Evolutionary conservation across 2,888 invertebrate genomes (phyloP), one percentile per base, ranked within the genome.

Genomic region (Loripinus fragilis): DNA sequence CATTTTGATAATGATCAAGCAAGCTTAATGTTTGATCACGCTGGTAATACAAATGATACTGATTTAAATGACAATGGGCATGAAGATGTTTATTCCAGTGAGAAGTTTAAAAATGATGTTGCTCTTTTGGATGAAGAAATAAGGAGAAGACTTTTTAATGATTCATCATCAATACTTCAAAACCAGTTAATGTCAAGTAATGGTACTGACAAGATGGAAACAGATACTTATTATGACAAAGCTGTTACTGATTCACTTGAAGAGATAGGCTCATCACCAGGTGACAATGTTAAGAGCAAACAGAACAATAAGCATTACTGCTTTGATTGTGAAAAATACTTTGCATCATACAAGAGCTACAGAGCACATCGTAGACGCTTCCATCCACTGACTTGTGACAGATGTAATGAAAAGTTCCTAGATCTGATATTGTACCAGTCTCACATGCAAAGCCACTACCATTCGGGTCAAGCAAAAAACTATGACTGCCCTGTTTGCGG

Each of bases 401-500:
- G 67, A 1, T 84, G 84, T 28, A 50, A 52, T 33, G 48, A 52
- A 50, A 70, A 70, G 52, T 70, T 70, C 78, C 76, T 78, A 12
- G 83, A 83, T 68, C 67, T 71, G n/a, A 50, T 80, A 15, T 52
- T 80, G 7, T 80, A 78, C 52, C 79, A 81, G 60, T 76, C 81
- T 71, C 84, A 84, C 67, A 81, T 84, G 81, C 52, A 75, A 35
- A 66, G 71, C 1, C 84, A 84, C 41, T 48, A 55, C 1, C 68
- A 76, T 0, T 76, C 74, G 12, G 60, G 67, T 1, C 25, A 67
- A 23, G 65, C 80, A 30, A 75, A 78, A 23, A 75, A 74, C 55
- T 80, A 84, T 70, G 84, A 84, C 68, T 84, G 84, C 30, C 84
- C 84, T 15, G 84, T 84, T 10, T 84, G 84, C 74, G 84, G 84